phyloP scores from a whole-genome alignment of 2,113 vertebrate species.

The Lagopus leucura region DNA sequence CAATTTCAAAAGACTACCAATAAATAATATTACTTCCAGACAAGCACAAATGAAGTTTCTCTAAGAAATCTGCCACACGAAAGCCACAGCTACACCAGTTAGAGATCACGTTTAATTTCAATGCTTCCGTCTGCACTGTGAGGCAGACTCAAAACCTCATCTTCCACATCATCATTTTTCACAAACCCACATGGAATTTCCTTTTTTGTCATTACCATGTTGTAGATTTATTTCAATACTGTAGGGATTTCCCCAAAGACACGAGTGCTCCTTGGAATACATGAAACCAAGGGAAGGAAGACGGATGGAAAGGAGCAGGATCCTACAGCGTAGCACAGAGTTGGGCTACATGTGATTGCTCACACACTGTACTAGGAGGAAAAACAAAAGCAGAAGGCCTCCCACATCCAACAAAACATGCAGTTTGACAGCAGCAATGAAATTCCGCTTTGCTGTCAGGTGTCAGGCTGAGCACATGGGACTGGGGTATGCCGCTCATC shows the following conservation, averaged over 20 bases:
- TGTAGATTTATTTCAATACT: not conserved
- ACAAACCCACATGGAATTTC: not conserved
- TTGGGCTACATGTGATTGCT: not conserved
- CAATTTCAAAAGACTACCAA: not conserved
- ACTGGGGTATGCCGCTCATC: not conserved
- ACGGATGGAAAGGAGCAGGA: not conserved
- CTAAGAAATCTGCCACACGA: not conserved
- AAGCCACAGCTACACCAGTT: not conserved
- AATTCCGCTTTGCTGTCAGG: not conserved
- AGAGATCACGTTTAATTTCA: not conserved
- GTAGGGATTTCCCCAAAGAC: not conserved
- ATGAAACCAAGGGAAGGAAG: not conserved
- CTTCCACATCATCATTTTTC: not conserved
- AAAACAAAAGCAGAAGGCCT: not conserved
- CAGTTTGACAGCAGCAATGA: not conserved
- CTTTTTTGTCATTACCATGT: not conserved
- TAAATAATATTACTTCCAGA: not conserved
- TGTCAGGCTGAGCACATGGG: not conserved
- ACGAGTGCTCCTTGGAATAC: not conserved
- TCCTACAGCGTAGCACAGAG: not conserved
- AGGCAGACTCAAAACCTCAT: not conserved
- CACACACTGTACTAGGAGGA: not conserved
- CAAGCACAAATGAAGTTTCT: not conserved
- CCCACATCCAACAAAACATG: not conserved
- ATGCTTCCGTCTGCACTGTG: not conserved